These are phyloP conservation scores for Chironex yamaguchii DNA, from an alignment of 30 jellyfish, hydroid and myxozoan species.

Conservation along the genomic window DNA sequence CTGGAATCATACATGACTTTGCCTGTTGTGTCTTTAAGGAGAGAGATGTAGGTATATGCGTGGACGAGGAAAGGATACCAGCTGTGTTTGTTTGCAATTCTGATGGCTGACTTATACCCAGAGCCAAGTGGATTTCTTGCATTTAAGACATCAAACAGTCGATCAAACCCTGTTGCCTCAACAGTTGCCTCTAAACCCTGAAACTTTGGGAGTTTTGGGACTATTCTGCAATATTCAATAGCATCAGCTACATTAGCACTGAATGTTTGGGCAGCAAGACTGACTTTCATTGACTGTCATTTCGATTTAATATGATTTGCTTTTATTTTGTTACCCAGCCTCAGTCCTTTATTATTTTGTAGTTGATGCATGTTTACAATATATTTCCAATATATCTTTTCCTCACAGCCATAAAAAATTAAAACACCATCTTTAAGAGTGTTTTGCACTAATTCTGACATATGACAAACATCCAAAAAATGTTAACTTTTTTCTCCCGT, in stretches of 20 bases:
- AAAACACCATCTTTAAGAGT: conserved; percentile 37
- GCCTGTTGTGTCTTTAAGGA: conserved; percentile 17
- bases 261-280: conserved; percentile 63
- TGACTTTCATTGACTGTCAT: conserved; percentile 62
- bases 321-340: conserved; percentile 45
- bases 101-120: conserved; percentile 47
- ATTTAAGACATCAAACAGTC: conserved; percentile 60
- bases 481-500: not conserved
- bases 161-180: conserved; percentile 28
- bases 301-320: conserved; percentile 28
- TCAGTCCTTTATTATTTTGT: conserved; percentile 2
- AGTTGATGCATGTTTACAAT: not conserved
- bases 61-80: conserved; percentile 15
- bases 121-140: conserved; percentile 69
- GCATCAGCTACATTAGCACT: conserved; percentile 74
- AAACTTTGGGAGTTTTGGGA: not conserved
- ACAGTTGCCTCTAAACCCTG: conserved; percentile 64
- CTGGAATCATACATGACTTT: conserved; percentile 6
- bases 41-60: conserved; percentile 8
- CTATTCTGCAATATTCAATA: conserved; percentile 4
- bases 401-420: not conserved
- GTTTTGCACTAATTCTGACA: conserved; percentile 52
- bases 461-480: conserved; percentile 43
- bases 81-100: not conserved
- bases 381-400: conserved; percentile 34